Base-by-base conservation (phyloP, 2,888 invertebrate species). In the Fragum fragum region DNA sequence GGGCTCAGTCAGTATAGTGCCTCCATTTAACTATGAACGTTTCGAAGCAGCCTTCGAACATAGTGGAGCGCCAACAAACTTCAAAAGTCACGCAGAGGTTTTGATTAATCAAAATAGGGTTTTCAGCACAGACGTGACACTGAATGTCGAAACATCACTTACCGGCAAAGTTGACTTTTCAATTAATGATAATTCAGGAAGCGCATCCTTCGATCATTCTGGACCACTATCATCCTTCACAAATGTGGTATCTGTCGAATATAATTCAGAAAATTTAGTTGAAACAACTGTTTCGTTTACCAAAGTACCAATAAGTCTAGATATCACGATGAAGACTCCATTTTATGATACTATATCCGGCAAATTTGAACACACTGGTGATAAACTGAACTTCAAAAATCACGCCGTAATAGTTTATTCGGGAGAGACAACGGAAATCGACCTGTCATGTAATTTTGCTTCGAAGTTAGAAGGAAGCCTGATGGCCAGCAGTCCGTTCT, bases 391-490 rank as follows among this genome's bases (percentile, higher is more conserved):
- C 29, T 86, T 83, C 52, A 72, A 74, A 28, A 80, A 76, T 23
- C 81, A 79, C 71, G 79, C 76, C 26, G 85, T 82, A 63, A 21
- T 85, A 21, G 42, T 53, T 11, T 61, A 79, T 26, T 28, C 74
- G 39, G 76, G 79, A 29, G 55, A 85, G 36, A 87, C 72, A 39
- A 76, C 89, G 21, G 87, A 87, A 72, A 81, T 76, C 1, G 87
- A 89, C 36, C 61, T 89, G 57, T 74, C 71, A 28, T 79, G 81
- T 47, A 81, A 85, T 55, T 57, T 79, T 52, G 84, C 76, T 16
- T 78, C 81, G 5, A 83, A 83, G 74, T 28, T 81, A 9, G 78
- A 76, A 70, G 81, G 75, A 14, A 59, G 70, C 26, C 11, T 76
- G 16, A 69, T 76, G 3, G 78, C 78, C 21, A 76, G 39, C 3